Evolutionary conservation across 2,113 vertebrate species (phyloP).

Genomic region (Erythrocercus mccallii): DNA sequence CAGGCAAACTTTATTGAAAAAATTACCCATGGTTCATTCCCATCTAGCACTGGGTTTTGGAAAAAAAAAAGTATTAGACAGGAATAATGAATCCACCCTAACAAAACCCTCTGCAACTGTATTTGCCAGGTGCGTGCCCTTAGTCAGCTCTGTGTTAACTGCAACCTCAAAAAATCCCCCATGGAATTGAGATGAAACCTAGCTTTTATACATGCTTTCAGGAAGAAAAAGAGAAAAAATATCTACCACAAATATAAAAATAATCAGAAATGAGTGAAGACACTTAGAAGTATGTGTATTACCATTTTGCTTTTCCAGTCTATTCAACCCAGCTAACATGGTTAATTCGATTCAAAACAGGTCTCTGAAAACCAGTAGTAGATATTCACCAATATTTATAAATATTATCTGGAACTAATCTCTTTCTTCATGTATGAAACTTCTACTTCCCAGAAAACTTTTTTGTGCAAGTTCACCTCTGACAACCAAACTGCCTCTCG

Average conservation of each 20-base stretch:
- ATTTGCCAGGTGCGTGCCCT: neutral
- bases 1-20: neutral
- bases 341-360: neutral
- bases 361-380: neutral
- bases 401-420: neutral
- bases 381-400: neutral
- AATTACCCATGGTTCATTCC: neutral
- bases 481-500: neutral
- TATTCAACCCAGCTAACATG: neutral
- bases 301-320: neutral
- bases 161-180: neutral
- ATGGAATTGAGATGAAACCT: neutral
- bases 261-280: neutral
- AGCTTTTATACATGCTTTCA: neutral
- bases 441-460: neutral
- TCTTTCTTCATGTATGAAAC: neutral
- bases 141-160: neutral
- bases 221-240: neutral
- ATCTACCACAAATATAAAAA: neutral
- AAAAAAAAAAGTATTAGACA: neutral
- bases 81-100: neutral
- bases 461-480: neutral
- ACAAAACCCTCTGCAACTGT: neutral
- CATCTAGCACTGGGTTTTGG: neutral
- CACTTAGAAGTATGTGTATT: neutral